phyloP scores from a whole-genome alignment of 2,797 vertebrate species.

The Malurus splendens region DNA sequence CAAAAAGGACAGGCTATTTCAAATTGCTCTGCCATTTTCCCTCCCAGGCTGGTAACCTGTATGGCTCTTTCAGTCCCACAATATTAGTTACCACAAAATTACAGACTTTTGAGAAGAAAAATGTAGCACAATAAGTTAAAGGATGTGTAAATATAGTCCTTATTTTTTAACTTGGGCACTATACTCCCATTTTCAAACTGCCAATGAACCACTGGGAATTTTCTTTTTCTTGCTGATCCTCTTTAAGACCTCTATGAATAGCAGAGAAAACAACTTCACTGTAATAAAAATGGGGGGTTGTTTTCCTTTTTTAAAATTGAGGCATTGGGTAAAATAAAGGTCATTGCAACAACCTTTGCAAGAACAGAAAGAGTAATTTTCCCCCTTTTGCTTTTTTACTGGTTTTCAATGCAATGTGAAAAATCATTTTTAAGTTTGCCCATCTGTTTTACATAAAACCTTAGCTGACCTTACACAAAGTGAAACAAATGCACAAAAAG shows the following conservation, averaged over 20 bases:
- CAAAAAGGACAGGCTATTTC: neutral
- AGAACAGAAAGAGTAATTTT: neutral
- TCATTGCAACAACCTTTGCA: slow-evolving; percentile 26
- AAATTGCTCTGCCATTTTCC: slow-evolving; percentile 19
- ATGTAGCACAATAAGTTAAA: slow-evolving; percentile 31
- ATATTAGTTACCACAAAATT: slow-evolving; percentile 41
- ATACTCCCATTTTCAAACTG: slow-evolving; percentile 23
- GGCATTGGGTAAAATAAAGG: slow-evolving; percentile 42
- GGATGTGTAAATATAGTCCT: slow-evolving; percentile 25
- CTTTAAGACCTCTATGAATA: neutral
- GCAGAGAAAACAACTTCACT: slow-evolving; percentile 7
- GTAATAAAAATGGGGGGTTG: neutral
- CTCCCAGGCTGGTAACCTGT: slow-evolving; percentile 19
- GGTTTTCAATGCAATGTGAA: slow-evolving; percentile 32
- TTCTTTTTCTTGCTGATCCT: slow-evolving; percentile 5
- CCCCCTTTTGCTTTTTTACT: slow-evolving; percentile 19
- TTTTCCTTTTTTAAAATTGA: slow-evolving; percentile 14
- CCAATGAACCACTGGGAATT: slow-evolving; percentile 16
- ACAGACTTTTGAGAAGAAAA: slow-evolving; percentile 39
- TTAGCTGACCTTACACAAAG: slow-evolving; percentile 53
- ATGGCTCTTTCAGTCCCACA: slow-evolving; percentile 10
- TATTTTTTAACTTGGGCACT: slow-evolving; percentile 10
- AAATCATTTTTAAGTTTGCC: slow-evolving; percentile 56
- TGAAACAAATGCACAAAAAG: slow-evolving; percentile 50
- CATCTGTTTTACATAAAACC: slow-evolving; percentile 55